phyloP scores from a whole-genome alignment of 2,113 vertebrate species.

The Gymnocephalus cernua region DNA sequence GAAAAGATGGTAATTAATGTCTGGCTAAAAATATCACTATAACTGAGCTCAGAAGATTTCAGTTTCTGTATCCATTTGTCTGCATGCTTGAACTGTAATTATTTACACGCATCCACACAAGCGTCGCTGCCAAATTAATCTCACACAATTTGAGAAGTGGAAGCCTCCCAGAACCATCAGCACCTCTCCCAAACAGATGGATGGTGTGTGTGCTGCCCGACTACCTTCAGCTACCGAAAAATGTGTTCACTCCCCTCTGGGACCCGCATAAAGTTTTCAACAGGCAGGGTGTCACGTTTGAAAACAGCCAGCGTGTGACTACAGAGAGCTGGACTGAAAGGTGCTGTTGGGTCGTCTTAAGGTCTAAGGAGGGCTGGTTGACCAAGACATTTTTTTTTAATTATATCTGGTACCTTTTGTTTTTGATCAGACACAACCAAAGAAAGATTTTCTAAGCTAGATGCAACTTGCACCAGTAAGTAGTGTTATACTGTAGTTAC shows the following conservation, averaged over 20 bases:
- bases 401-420: background rate
- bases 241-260: background rate
- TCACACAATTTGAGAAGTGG: slow-evolving; percentile 53
- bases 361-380: background rate
- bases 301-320: slow-evolving; percentile 14
- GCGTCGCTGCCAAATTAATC: slow-evolving; percentile 46
- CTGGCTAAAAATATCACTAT: slow-evolving; percentile 33
- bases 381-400: background rate
- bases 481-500: background rate
- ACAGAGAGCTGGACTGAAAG: slow-evolving; percentile 13
- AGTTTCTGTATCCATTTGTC: background rate
- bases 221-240: background rate
- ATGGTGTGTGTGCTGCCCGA: slow-evolving; percentile 18
- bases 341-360: background rate
- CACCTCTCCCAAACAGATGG: slow-evolving; percentile 45
- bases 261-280: slow-evolving; percentile 10
- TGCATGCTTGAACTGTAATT: slow-evolving; percentile 1
- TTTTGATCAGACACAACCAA: background rate
- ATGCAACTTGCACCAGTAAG: background rate
- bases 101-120: slow-evolving; percentile 2
- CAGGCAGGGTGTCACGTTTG: slow-evolving; percentile 21
- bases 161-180: slow-evolving; percentile 52
- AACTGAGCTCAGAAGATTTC: slow-evolving; percentile 8
- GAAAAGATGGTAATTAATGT: slow-evolving; percentile 24
- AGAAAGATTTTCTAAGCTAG: background rate